Base-by-base conservation (phyloP, 2,888 invertebrate genomes). In the Eristalis tenax region DNA sequence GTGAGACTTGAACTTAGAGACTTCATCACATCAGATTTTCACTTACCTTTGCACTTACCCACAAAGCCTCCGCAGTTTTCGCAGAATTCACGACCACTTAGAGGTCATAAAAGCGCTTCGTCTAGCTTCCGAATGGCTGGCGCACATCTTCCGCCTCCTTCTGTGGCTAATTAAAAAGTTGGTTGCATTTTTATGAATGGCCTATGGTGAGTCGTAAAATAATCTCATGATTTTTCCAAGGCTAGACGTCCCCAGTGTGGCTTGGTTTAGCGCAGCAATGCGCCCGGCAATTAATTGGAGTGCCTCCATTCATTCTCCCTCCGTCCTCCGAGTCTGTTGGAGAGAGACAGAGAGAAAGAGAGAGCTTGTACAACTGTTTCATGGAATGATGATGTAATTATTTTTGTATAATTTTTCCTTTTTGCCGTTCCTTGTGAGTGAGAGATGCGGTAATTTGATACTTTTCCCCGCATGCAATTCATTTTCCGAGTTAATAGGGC, bases 371-470 rank as follows among this genome's bases (percentile, higher is more conserved):
- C 70, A 70, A 79, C 74, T 56, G 69, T 79, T 83, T 66, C 86
- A 65, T 78, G 86, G 75, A 86, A 79, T 79, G 78, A 78, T 86
- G 86, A 83, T 83, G 86, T 86, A 86, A 86, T 86, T 86, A 82
- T 82, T 74, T 77, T 81, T 59, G 13, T 4, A 1, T 32, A 1
- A 8, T 77, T 71, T 23, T 77, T 57, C 11, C 4, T 11, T 76
- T 35, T 65, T 40, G 15, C 40, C 26, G n/a, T 35, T 59, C 59
- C 65, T 35, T 61, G 50, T 18, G 4, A 70, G 57, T 43, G 56
- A 50, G 57, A 71, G 83, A 38, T 86, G 61, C 75, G 70, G 74
- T 83, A 86, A 86, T 83, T 86, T 86, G 86, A 86, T 78, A 83
- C 73, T 74, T 78, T 79, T 78, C 74, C 75, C 75, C 77, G 50